These are phyloP conservation scores for Peromyscus eremicus DNA, from an alignment of 2,797 vertebrate genomes.

Conservation along the genomic window DNA sequence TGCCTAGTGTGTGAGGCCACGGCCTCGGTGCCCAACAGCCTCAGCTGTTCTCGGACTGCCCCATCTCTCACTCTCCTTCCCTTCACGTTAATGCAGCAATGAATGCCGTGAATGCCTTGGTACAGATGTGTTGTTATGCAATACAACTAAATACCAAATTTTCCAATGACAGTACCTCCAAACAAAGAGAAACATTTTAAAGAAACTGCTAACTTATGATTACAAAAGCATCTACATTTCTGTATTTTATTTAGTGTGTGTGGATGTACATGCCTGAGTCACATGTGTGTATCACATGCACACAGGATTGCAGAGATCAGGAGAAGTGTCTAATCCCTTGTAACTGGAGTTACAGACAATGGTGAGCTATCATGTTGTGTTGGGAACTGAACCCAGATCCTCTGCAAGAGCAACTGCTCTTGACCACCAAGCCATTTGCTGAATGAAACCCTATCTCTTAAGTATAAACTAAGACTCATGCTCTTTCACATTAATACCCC, in stretches of 20 bases:
- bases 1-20: background rate
- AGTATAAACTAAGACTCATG: background rate
- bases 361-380: background rate
- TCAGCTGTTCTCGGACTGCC: background rate
- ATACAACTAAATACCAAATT: background rate
- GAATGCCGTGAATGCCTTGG: background rate
- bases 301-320: background rate
- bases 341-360: background rate
- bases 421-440: background rate
- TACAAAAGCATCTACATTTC: background rate
- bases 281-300: too few relatives aligned
- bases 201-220: conserved; percentile 33
- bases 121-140: background rate
- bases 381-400: background rate
- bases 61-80: background rate
- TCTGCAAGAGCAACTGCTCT: background rate
- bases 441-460: background rate
- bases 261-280: background rate
- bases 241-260: background rate
- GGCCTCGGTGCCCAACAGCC: background rate
- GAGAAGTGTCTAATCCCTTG: too few relatives aligned
- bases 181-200: background rate
- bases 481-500: conserved; percentile 3
- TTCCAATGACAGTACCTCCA: conserved; percentile 23
- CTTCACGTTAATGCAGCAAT: background rate